Conservation (phyloP, 2,113 vertebrate genomes). For the Percina caprodes region DNA sequence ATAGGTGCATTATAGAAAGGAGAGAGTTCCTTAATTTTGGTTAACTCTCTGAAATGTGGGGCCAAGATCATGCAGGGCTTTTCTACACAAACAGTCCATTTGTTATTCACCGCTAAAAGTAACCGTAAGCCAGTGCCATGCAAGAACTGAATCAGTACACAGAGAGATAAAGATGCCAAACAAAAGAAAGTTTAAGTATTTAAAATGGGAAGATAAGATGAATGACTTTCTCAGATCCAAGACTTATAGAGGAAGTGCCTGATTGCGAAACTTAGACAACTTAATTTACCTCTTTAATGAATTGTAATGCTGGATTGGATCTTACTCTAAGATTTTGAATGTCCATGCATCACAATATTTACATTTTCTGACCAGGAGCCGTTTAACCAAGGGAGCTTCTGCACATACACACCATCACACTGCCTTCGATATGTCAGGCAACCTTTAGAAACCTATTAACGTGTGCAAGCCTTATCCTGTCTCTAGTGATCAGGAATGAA, state of each 20-base stretch:
- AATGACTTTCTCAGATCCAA: neutral
- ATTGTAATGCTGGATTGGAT: neutral
- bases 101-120: too few relatives aligned
- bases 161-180: neutral
- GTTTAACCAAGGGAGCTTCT: neutral
- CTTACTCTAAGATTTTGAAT: neutral
- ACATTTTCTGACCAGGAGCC: neutral
- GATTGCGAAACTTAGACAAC: neutral
- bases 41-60: neutral
- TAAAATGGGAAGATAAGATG: neutral
- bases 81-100: neutral
- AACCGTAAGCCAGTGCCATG: neutral
- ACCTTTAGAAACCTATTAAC: constrained; percentile 5
- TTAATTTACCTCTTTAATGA: neutral
- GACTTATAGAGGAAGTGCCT: neutral
- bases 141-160: neutral
- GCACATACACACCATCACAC: neutral
- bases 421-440: neutral
- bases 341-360: neutral
- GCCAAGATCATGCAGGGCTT: neutral
- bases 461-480: constrained; percentile 59
- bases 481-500: constrained; percentile 43
- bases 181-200: neutral
- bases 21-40: neutral
- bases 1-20: neutral